Percentiles rank a stretch among this genome's conserved stretches.
These are phyloP conservation scores for Pristionchus exspectatus DNA, from an alignment of 2,888 invertebrate genomes.

Conservation along the genomic window DNA sequence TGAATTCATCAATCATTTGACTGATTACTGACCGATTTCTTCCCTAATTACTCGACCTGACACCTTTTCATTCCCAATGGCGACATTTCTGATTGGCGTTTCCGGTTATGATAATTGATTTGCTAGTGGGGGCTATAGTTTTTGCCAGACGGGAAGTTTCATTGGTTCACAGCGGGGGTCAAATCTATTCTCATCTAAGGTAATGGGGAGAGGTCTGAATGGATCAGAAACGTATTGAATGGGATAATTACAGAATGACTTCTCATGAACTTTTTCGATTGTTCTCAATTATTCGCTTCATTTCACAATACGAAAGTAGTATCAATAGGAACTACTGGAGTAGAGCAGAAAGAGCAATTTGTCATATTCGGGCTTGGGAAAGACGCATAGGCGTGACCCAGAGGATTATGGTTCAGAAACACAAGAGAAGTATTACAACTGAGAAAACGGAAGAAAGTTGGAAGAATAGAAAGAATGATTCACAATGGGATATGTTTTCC, in stretches of 20 bases:
- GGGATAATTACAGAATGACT: slow-evolving; percentile 26
- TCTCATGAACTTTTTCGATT: slow-evolving; percentile 37
- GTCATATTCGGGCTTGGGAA: not conserved
- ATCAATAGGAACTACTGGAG: not conserved
- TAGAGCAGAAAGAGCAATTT: not conserved
- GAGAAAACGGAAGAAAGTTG: not conserved
- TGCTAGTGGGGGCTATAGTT: not conserved
- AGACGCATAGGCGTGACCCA: slow-evolving; percentile 17
- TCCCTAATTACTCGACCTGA: not conserved
- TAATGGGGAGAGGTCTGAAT: slow-evolving; percentile 27
- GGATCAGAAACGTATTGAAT: slow-evolving; percentile 9
- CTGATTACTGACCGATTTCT: slow-evolving; percentile 5
- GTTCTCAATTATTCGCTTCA: slow-evolving; percentile 22
- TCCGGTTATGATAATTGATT: slow-evolving; percentile 18
- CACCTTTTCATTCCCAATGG: not conserved
- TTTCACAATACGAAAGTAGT: slow-evolving; percentile 5
- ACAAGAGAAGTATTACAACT: not conserved
- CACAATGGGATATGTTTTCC: not conserved
- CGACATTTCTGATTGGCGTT: slow-evolving; percentile 33
- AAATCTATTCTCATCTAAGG: slow-evolving; percentile 23
- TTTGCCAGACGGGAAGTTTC: slow-evolving; percentile 21
- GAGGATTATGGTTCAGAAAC: slow-evolving; percentile 27
- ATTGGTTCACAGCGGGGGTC: slow-evolving; percentile 38
- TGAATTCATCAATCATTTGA: not conserved
- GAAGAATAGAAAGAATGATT: not conserved